Percentiles rank a stretch among this genome's conserved stretches.
phyloP scores from a whole-genome alignment of 1,140 invertebrate genomes.

The Conopomorpha cramerella region DNA sequence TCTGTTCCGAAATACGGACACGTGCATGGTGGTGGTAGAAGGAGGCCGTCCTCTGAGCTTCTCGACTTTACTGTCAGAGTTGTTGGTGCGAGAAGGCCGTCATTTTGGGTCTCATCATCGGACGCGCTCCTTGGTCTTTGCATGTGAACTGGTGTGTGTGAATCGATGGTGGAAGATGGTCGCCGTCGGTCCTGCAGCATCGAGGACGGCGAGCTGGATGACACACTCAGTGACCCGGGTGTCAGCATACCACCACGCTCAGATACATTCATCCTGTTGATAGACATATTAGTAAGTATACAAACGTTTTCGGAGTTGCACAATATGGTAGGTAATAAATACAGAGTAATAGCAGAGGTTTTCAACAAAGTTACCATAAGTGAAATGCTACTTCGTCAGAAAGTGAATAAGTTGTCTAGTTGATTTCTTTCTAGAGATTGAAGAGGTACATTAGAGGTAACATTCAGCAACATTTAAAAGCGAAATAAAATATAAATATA shows the following conservation, averaged over 20 bases:
- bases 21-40: constrained; percentile 73
- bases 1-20: constrained; percentile 77
- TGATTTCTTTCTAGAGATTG: no score
- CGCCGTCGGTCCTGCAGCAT: constrained; percentile 40
- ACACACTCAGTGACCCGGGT: constrained; percentile 42
- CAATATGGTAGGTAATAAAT: no score
- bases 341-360: no score
- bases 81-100: constrained; percentile 35
- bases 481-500: no score
- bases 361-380: no score
- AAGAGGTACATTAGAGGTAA: no score
- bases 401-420: no score
- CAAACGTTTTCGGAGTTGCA: background rate
- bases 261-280: constrained; percentile 35
- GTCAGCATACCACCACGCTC: constrained; percentile 43
- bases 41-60: constrained; percentile 54
- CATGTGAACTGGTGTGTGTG: constrained; percentile 18
- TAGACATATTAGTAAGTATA: constrained; percentile 2
- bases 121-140: constrained; percentile 43
- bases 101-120: constrained; percentile 38
- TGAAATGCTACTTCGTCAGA: no score
- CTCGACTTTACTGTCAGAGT: constrained; percentile 37
- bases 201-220: constrained; percentile 44
- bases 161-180: constrained; percentile 30
- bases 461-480: no score